Conservation (phyloP, 64 coral and sea anemone species). For the Pocillopora verrucosa region DNA sequence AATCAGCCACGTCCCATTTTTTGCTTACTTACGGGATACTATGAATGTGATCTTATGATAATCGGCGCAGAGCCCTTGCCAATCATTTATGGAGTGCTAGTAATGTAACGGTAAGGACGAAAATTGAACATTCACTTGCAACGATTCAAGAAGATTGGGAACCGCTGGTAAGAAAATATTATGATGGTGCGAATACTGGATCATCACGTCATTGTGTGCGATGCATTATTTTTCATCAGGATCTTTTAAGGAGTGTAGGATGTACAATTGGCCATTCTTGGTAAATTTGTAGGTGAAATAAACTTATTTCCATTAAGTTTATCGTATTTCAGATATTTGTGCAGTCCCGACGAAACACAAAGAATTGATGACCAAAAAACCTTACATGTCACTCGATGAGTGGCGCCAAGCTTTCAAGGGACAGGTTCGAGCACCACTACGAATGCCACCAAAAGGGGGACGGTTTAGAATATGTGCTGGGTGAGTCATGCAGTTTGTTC, state of each 20-base stretch:
- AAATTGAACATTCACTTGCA: no score
- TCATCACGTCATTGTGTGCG: no score
- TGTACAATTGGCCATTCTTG: no score
- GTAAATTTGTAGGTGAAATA: neutral
- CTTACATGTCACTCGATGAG: neutral
- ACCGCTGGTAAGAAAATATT: no score
- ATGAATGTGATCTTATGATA: neutral
- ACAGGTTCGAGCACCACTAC: neutral
- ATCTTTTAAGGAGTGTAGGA: no score
- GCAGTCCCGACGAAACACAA: neutral
- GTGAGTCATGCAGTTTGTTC: neutral
- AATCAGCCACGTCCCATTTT: no score
- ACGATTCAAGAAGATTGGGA: no score
- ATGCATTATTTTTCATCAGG: no score
- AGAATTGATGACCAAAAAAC: neutral
- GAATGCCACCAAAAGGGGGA: neutral
- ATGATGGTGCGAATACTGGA: no score
- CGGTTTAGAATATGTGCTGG: neutral
- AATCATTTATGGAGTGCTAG: no score
- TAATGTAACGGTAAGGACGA: no score
- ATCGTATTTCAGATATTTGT: neutral
- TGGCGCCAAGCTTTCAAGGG: neutral
- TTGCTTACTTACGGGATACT: neutral
- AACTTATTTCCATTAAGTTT: neutral
- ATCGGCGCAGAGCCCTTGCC: neutral